Base-by-base conservation (phyloP, 2,888 invertebrate genomes). In the Agrotis ipsilon region DNA sequence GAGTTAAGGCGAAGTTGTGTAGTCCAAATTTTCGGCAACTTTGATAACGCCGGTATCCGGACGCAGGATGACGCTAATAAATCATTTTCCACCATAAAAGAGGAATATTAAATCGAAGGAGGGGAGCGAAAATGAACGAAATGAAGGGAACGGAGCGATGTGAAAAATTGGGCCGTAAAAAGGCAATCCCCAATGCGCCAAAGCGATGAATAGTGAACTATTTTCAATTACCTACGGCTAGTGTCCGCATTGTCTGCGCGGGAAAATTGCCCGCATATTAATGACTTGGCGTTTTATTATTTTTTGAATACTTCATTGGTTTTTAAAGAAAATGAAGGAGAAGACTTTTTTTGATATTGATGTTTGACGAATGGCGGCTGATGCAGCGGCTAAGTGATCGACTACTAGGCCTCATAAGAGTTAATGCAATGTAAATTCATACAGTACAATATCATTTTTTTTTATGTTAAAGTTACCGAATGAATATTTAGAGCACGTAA, bases 151-250 rank as follows among this genome's bases (percentile, higher is more conserved):
- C 62, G 71, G 72, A 21, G 62, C 75, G 76, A 87, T 86, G 92
- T 92, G 93, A 94, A 94, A 93, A 94, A 94, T 93, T 93, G 92
- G 91, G 89, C 87, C 91, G 90, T 94, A 94, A 94, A 94, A 92
- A 91, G 90, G 91, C 92, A 91, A 93, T 92, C 90, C 90, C 84
- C 88, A 86, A 89, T 91, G 91, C 90, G 88, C 83, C 82, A 86
- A 88, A 89, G 88, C 89, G 90, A 91, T 92, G 91, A 92, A 89
- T 90, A 89, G 88, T 86, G 87, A 88, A 89, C 87, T 88, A 86
- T 90, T 93, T 93, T 92, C 92, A 93, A 93, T 93, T 92, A 93
- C 82, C 67, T 67, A 68, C 63, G 62, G 78, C 64, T 72, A 80
- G 82, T 70, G 78, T 63, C 59, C 24, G 65, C 63, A 83, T 74